A percentile compares a stretch with the other conserved stretches of the same genome.
Evolutionary conservation across 2,797 vertebrate species (phyloP).

Genomic region (Xenentodon cancila): DNA sequence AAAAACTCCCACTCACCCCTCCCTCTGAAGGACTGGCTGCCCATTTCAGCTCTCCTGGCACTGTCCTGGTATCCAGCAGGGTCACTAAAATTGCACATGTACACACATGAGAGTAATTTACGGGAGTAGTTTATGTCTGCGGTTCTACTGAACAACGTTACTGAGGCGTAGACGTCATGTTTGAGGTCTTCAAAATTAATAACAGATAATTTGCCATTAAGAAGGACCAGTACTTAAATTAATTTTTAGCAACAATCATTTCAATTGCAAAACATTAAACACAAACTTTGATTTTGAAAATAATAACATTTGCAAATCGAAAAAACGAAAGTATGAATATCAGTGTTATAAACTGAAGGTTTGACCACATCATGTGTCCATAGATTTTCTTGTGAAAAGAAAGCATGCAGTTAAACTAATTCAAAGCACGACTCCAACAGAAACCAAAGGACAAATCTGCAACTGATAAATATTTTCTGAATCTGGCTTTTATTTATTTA

Average conservation of each 20-base stretch:
- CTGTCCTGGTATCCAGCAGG: slow-evolving; percentile 97
- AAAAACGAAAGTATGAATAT: too few relatives aligned
- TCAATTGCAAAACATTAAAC: too few relatives aligned
- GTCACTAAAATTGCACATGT: slow-evolving; percentile 85
- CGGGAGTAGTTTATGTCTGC: too few relatives aligned
- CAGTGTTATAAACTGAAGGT: too few relatives aligned
- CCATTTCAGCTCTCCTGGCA: slow-evolving; percentile 98
- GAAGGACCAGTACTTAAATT: too few relatives aligned
- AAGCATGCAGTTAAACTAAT: not conserved
- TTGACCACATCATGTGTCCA: too few relatives aligned
- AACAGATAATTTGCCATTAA: not conserved
- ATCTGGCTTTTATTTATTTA: slow-evolving; percentile 10
- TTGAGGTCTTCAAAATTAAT: not conserved
- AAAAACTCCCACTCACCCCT: slow-evolving; percentile 91
- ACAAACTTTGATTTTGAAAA: too few relatives aligned
- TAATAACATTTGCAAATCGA: too few relatives aligned
- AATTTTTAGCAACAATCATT: too few relatives aligned
- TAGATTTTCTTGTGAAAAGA: not conserved
- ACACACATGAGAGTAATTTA: slow-evolving; percentile 47
- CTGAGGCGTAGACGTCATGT: slow-evolving; percentile 2
- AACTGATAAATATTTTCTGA: not conserved
- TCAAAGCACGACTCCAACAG: not conserved
- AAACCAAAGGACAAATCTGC: not conserved
- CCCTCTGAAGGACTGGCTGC: slow-evolving; percentile 96
- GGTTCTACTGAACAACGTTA: not conserved